Evolutionary conservation across 2,797 vertebrate species (phyloP).

Genomic region (Pterois miles): DNA sequence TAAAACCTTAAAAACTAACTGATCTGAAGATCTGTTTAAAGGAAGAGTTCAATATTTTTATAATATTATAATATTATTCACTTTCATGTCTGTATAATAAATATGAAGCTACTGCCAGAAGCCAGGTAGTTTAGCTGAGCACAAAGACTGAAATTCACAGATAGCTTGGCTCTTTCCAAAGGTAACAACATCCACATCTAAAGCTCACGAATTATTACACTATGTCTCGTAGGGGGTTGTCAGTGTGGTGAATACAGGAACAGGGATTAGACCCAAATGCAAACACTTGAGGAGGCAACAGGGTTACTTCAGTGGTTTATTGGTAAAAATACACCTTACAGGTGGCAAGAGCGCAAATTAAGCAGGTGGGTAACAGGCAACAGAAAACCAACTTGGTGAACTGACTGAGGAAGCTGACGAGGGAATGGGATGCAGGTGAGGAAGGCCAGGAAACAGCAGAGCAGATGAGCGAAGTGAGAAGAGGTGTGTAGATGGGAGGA

Average conservation of each 20-base stretch:
- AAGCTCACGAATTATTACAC: neutral
- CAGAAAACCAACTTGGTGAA: neutral
- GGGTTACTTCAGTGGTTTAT: neutral
- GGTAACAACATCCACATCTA: neutral
- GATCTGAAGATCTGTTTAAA: too few relatives aligned
- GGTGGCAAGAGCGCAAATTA: neutral
- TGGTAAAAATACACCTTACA: neutral
- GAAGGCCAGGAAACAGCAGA: neutral
- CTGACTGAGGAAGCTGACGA: neutral
- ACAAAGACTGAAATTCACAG: too few relatives aligned
- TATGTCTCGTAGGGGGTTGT: neutral
- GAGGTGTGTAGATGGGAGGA: neutral
- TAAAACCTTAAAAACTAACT: neutral
- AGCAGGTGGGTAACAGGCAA: neutral
- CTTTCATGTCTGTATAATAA: neutral
- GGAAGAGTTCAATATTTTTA: neutral
- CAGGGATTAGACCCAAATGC: neutral
- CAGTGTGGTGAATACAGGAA: neutral
- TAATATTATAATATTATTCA: neutral
- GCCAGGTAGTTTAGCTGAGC: too few relatives aligned
- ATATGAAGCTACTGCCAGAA: too few relatives aligned
- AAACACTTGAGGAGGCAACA: neutral
- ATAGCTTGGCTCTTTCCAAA: too few relatives aligned
- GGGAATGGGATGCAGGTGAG: neutral
- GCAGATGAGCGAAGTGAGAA: too few relatives aligned